Evolutionary conservation across 2,113 vertebrate genomes (phyloP).

Genomic region (Lagenorhynchus albirostris): DNA sequence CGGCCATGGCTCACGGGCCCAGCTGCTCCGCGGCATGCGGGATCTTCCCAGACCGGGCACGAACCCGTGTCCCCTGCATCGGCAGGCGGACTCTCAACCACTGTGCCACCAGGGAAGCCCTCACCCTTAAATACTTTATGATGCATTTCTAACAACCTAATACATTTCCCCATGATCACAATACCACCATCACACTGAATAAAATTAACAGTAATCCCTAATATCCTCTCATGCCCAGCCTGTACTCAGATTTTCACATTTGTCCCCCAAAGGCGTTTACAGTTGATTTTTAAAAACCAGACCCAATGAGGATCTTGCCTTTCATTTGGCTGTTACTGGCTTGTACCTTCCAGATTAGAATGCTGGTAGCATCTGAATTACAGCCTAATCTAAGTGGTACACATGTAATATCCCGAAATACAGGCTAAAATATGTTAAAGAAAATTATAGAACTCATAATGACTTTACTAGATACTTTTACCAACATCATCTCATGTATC

Average conservation of each 20-base stretch:
- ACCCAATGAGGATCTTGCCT: not conserved
- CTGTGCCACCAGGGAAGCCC: too few species aligned
- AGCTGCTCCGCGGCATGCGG: too few species aligned
- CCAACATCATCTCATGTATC: not conserved
- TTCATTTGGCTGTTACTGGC: not conserved
- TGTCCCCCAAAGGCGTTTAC: not conserved
- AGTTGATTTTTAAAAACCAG: not conserved
- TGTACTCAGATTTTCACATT: slow-evolving; percentile 4
- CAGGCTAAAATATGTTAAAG: not conserved
- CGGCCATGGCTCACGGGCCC: too few species aligned
- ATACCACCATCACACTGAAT: not conserved
- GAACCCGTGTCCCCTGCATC: too few species aligned
- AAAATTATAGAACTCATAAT: not conserved
- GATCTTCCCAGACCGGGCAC: too few species aligned
- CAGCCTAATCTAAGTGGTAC: not conserved
- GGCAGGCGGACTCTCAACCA: too few species aligned
- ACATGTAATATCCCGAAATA: not conserved
- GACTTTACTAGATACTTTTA: not conserved
- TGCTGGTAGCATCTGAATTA: not conserved
- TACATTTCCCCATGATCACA: not conserved
- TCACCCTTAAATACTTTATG: not conserved
- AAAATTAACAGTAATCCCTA: not conserved
- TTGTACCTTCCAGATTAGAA: not conserved
- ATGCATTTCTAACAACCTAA: not conserved
- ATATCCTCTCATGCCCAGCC: not conserved